Percentiles rank a stretch among this genome's conserved stretches.
Evolutionary conservation across 2,113 vertebrate species (phyloP).

Genomic region (Limnothrissa miodon): DNA sequence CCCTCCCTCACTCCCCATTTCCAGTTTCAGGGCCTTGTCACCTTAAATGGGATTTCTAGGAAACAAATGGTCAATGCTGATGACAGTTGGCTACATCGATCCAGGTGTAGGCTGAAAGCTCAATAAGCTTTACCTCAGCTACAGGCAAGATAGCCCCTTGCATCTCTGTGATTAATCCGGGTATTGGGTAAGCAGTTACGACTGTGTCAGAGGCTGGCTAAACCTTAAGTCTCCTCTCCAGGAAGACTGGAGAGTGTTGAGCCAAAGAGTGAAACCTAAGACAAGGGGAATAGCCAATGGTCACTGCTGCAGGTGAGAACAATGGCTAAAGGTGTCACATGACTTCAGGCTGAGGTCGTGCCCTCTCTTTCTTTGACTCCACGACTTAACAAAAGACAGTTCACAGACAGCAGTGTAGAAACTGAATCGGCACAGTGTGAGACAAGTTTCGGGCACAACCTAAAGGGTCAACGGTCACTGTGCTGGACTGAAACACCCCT

Average conservation of each 20-base stretch:
- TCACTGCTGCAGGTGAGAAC: background rate
- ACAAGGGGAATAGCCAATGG: background rate
- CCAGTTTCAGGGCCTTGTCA: background rate
- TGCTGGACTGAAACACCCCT: background rate
- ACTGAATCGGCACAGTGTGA: background rate
- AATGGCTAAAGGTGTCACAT: background rate
- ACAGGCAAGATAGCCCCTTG: background rate
- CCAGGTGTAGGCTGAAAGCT: background rate
- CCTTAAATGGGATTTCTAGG: background rate
- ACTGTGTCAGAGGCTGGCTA: background rate
- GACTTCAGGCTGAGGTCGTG: background rate
- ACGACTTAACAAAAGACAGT: background rate
- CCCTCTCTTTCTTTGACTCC: background rate
- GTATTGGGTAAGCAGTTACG: constrained; percentile 1
- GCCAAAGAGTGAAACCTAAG: background rate
- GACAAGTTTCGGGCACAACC: background rate
- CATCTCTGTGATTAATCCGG: background rate
- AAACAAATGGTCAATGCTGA: background rate
- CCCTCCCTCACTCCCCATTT: background rate
- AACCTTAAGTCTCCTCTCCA: background rate
- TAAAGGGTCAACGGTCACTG: background rate
- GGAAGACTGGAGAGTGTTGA: background rate
- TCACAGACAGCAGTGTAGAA: background rate
- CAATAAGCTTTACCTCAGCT: background rate
- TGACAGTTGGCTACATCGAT: constrained; percentile 4